Base-by-base conservation (phyloP, 2,888 invertebrate genomes). In the Pachydiplax longipennis region DNA sequence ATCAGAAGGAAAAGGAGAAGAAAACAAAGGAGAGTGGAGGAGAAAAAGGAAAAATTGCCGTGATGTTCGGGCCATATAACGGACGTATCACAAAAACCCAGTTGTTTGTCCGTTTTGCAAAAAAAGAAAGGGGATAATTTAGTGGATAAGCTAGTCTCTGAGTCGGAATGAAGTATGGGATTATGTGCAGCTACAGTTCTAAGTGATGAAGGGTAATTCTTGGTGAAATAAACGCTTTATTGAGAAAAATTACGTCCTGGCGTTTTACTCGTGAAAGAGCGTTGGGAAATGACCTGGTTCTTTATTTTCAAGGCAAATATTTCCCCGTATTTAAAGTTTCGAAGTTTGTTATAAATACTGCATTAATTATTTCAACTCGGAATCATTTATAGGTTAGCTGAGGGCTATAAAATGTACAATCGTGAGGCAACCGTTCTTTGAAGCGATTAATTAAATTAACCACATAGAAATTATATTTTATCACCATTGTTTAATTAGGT, bases 201-300 rank as follows among this genome's bases (percentile, higher is more conserved):
- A 87, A 87, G 61, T 87, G 87, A 65, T 87, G 87, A 65, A 87
- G 87, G 37, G 87, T 61, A 37, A 37, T 15, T 61, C 35, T 44
- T n/a, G n/a, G 44, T 37, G 40, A 81, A 81, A 81, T 61, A 61
- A 37, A 65, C 31, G 65, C 65, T 61, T 37, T 65, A 37, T 61
- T 37, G 58, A 61, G 58, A 61, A 87, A 87, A 61, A 35, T 61
- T 87, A 61, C 61, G 61, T 37, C 35, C 53, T 13, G 53, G 35
- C 37, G 37, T 61, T 58, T 48, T 31, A 22, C 22, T 44, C 6
- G 44, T 44, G 44, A 44, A 44, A 44, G 6, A 44, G 8, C 44
- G 44, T 10, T 10, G 44, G 44, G 8, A 44, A 44, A 44, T 44
- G 44, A 44, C 44, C 44, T 44, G 44, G 44, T 8, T 44, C 44